Evolutionary conservation across 2,113 vertebrate genomes (phyloP).

Genomic region (Chiloscyllium plagiosum): DNA sequence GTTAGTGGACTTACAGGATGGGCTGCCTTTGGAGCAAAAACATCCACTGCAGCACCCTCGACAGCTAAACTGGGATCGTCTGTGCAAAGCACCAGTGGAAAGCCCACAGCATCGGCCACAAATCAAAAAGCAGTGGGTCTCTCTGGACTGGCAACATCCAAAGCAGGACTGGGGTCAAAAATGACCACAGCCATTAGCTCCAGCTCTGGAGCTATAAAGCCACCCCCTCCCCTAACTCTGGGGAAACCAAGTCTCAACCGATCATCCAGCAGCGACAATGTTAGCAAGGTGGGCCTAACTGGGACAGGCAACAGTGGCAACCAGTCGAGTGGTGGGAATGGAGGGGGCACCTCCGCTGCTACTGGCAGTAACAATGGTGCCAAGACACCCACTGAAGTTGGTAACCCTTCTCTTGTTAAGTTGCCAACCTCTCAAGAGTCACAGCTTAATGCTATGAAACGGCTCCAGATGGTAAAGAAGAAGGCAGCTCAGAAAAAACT

Average conservation of each 20-base stretch:
- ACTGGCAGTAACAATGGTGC: constrained; percentile 57
- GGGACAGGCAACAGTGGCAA: constrained; percentile 49
- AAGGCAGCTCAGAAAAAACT: constrained; percentile 95
- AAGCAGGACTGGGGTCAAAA: constrained; percentile 72
- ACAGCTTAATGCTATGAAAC: constrained; percentile 93
- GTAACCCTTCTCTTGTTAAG: constrained; percentile 63
- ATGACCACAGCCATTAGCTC: constrained; percentile 52
- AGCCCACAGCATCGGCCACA: constrained; percentile 62
- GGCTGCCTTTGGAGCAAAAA: constrained; percentile 94
- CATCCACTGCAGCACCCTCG: constrained; percentile 66
- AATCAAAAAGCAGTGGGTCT: constrained; percentile 79
- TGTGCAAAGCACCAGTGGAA: constrained; percentile 61
- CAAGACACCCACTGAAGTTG: constrained; percentile 53
- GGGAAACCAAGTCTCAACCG: constrained; percentile 87
- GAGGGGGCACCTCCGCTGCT: constrained; percentile 52
- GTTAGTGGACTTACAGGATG: constrained; percentile 86
- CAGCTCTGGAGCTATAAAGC: constrained; percentile 63
- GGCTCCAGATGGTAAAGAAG: constrained; percentile 94
- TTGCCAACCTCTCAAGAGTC: constrained; percentile 88
- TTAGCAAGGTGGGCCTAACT: constrained; percentile 71
- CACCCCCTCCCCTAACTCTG: constrained; percentile 78
- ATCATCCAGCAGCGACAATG: constrained; percentile 77
- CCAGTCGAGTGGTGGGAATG: constrained; percentile 51
- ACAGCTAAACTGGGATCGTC: constrained; percentile 72
- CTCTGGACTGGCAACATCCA: constrained; percentile 71